Percentiles rank a stretch among this genome's conserved stretches.
Evolutionary conservation across 2,797 vertebrate species (phyloP).

Genomic region (Psittacula echo): DNA sequence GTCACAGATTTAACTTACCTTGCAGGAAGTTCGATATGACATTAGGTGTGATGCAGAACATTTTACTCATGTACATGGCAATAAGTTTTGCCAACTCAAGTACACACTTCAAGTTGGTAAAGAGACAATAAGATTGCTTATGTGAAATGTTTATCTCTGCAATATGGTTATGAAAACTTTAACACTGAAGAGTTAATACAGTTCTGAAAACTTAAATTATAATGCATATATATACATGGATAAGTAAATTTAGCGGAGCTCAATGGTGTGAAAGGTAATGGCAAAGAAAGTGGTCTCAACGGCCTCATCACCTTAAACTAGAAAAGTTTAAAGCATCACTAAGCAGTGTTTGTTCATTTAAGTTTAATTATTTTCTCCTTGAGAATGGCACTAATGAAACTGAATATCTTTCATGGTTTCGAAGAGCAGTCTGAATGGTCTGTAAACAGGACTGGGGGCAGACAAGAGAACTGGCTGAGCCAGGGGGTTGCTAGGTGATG

Average conservation of each 20-base stretch:
- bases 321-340: conserved; percentile 74
- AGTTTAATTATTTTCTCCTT: conserved; percentile 87
- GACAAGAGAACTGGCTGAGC: conserved; percentile 80
- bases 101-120: background rate
- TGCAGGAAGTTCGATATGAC: conserved; percentile 43
- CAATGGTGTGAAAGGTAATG: background rate
- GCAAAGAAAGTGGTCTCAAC: conserved; percentile 32
- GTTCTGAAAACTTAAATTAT: background rate
- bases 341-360: conserved; percentile 84
- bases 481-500: conserved; percentile 84
- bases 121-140: conserved; percentile 17
- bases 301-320: conserved; percentile 68
- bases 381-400: conserved; percentile 85
- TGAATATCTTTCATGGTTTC: conserved; percentile 83
- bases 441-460: conserved; percentile 83
- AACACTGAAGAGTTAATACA: background rate
- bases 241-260: background rate
- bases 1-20: background rate
- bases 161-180: background rate
- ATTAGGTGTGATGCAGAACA: background rate
- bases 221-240: background rate
- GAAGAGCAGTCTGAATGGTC: conserved; percentile 81
- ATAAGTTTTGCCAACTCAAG: background rate
- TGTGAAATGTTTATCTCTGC: background rate
- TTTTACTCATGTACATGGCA: background rate